A percentile compares a stretch with the other conserved stretches of the same genome.
Conservation (phyloP, 2,888 invertebrate genomes). For the Argyra leucocephala region DNA sequence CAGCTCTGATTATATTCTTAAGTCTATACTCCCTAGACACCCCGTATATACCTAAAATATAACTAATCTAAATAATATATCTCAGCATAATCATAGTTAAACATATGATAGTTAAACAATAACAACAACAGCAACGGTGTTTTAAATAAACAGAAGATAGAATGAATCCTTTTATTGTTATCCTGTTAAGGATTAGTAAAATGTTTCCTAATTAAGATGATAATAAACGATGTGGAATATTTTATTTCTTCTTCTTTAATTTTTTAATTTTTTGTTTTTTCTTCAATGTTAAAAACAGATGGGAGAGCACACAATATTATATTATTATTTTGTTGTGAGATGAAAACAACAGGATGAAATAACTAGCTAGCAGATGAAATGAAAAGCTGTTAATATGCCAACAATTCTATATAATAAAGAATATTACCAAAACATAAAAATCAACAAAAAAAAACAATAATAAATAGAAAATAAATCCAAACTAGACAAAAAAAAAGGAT, state of each 20-base stretch:
- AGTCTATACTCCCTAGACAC: no score
- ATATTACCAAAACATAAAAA: no score
- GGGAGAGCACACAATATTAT: no score
- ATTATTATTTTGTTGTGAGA: background rate
- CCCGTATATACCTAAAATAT: no score
- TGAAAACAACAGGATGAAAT: background rate
- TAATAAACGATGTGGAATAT: constrained; percentile 11
- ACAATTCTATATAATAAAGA: no score
- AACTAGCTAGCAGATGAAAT: background rate
- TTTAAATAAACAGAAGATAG: background rate
- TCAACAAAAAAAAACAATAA: no score
- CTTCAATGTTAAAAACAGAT: background rate
- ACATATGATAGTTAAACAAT: background rate
- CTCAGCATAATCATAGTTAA: no score
- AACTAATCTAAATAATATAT: no score
- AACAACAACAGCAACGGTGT: background rate
- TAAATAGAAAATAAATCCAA: no score
- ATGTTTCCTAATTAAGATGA: constrained; percentile 11
- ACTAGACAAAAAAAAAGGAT: no score
- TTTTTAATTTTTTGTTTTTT: background rate
- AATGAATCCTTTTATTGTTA: constrained; percentile 3
- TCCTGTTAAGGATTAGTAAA: constrained; percentile 9
- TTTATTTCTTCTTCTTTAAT: background rate
- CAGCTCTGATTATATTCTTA: no score
- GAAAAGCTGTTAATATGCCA: constrained; percentile 6